Base-by-base conservation (phyloP, 2,888 invertebrate species). In the Clivina fossor region DNA sequence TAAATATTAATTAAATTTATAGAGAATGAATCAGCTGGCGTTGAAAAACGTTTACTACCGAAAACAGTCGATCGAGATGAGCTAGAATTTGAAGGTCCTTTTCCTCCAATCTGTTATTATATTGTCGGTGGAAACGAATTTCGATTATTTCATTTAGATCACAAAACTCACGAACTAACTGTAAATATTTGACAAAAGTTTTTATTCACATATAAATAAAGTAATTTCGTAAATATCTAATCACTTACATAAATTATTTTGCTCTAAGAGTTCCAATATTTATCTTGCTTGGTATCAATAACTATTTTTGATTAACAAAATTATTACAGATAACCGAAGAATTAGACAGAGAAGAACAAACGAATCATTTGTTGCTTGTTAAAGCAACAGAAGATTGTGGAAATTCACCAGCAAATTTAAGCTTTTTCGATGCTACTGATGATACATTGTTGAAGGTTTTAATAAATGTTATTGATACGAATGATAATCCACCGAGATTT, bases 401-500 rank as follows among this genome's bases (percentile, higher is more conserved):
- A 1, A 74, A 78, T 1, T 68, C 75, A 1, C 87, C 88, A 0
- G 74, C 74, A 24, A 80, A 79, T 60, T 72, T 80, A 47, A 78
- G 76, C 49, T 76, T 76, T 35, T 76, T 79, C 56, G 81, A 85
- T 63, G 68, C 74, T 19, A 67, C 75, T 1, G 87, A 86, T 54
- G 84, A 87, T 62, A 89, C 89, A 9, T 74, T 87, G 1, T 74
- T 93, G 0, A 81, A 81, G 66, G 82, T 92, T 0, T 71, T 81
- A 7, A 76, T 93, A 1, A 78, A 78, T 51, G 87, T 97, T 0
- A 74, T 80, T 35, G 97, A 97, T 67, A 81, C 93, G 1, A 96
- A 97, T 68, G 97, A 97, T 67, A 95, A 96, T 72, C 79, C 90
- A 0, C 96, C 97, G 0, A 80, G 78, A 65, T 96, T 96, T 69